Base-by-base conservation (phyloP, 2,113 vertebrate genomes). In the Corythornis cristatus region DNA sequence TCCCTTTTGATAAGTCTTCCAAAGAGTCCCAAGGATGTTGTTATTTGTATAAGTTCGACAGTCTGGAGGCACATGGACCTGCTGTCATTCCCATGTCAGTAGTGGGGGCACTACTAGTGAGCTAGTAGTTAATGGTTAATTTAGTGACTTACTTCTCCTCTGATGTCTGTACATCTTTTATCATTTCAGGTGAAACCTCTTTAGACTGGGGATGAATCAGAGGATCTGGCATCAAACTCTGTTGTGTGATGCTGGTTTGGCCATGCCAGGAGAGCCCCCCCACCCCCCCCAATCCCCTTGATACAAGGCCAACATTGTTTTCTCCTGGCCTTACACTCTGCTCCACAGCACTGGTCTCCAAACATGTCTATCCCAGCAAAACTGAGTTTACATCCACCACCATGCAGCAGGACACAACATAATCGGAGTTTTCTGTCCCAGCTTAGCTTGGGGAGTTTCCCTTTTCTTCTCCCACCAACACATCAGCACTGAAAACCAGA, bases 341-440 rank as follows among this genome's bases (percentile, higher is more conserved):
- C 11, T 66, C 12, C 46, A n/a, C 68, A 74, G 37, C 42, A 8
- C 46, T 31, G 23, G 3, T 23, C 46, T 61, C 68, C 56, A 48
- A 11, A 60, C 35, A 25, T 0, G 0, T 2, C 48, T 67, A 35
- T 10, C 17, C 15, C 56, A 57, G 15, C 0, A 1, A 40, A 50
- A 51, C 9, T 1, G 1, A 57, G 35, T 7, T 25, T 8, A 1
- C 0, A 4, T 17, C 43, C 9, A 3, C 15, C 72, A 13, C 11
- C 3, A 1, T 1, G 15, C 1, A 29, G 4, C 45, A 60, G 25
- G 56, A 70, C 37, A 35, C 25, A 18, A 4, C 33, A 83, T 53
- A 20, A 56, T 86, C 33, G 9, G 12, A 0, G 0, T 74, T 64
- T 21, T 0, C 18, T 23, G 3, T 40, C 33, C 26, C 0, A 0